These are phyloP conservation scores for Tiliacea citrago DNA, from an alignment of 2,888 invertebrate genomes.

Conservation along the genomic window DNA sequence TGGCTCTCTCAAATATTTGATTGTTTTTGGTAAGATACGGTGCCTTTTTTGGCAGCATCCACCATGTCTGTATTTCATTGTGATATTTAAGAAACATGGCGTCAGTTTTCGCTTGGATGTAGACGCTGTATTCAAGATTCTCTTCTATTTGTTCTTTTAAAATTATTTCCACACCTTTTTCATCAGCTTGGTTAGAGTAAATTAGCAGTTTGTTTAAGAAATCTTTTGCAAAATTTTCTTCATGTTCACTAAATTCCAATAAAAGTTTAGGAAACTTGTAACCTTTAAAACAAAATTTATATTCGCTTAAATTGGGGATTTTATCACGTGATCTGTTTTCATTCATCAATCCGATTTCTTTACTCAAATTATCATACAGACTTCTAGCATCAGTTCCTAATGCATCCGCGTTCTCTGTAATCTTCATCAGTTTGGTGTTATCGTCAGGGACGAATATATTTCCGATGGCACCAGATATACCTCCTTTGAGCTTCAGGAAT, in stretches of 20 bases:
- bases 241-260: neutral
- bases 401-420: neutral
- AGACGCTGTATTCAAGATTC: constrained; percentile 4
- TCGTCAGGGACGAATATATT: constrained; percentile 7
- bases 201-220: constrained; percentile 33
- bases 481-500: neutral
- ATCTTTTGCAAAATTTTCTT: constrained; percentile 11
- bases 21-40: constrained; percentile 37
- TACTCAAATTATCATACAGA: neutral
- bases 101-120: constrained; percentile 29
- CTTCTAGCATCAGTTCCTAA: constrained; percentile 4
- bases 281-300: constrained; percentile 15
- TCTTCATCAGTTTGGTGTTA: constrained; percentile 3
- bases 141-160: constrained; percentile 46
- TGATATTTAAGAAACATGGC: constrained; percentile 54
- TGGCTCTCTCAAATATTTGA: constrained; percentile 11
- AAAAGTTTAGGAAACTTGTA: constrained; percentile 1
- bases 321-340: neutral
- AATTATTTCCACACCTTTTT: constrained; percentile 27
- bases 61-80: constrained; percentile 57
- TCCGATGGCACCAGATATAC: neutral
- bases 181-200: constrained; percentile 46
- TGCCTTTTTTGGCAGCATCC: constrained; percentile 26
- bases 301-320: constrained; percentile 2
- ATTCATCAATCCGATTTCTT: neutral